These are phyloP conservation scores for Aldrovandia affinis DNA, from an alignment of 2,797 vertebrate species.

Conservation along the genomic window DNA sequence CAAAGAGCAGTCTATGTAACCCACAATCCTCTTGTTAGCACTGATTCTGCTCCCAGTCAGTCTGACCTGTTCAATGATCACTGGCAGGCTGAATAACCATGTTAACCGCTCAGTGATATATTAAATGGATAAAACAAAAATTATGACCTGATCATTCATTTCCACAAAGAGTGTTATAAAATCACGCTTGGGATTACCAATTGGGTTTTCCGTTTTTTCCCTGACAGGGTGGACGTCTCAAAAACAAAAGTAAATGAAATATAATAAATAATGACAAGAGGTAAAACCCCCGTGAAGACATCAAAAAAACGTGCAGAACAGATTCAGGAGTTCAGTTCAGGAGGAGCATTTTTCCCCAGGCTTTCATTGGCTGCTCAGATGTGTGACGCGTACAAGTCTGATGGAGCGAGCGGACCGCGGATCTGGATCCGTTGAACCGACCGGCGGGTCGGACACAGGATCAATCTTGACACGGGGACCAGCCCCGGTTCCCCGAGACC, in stretches of 20 bases:
- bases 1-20: neutral
- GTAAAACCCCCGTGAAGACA: neutral
- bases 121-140: neutral
- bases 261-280: neutral
- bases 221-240: neutral
- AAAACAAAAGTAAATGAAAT: no score
- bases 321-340: neutral
- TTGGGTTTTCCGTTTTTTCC: neutral
- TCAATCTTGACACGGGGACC: neutral
- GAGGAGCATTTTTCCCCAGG: neutral
- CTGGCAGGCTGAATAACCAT: neutral
- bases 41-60: neutral
- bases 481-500: neutral
- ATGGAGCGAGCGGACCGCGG: neutral
- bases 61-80: neutral
- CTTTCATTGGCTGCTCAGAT: neutral
- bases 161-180: neutral
- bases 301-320: conserved; percentile 1
- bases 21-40: neutral
- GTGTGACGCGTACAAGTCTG: neutral
- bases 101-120: neutral
- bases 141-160: no score
- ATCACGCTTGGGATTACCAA: neutral
- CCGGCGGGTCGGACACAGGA: neutral
- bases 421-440: neutral